Percentiles rank a stretch among this genome's conserved stretches.
Conservation (phyloP, 1,140 invertebrate species). For the Aphelinus certus region DNA sequence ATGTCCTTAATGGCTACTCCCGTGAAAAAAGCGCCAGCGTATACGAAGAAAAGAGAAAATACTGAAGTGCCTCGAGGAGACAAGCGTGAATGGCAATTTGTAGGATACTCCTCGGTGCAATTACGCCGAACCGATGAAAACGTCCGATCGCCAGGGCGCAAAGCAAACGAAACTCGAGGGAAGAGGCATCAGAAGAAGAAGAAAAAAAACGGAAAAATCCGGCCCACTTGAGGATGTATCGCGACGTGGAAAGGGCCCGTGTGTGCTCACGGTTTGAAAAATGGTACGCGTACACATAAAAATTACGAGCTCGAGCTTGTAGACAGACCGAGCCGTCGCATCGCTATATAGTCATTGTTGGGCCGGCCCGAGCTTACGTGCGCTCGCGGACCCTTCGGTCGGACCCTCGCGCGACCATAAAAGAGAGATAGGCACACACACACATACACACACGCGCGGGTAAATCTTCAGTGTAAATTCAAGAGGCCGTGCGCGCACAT, state of each 20-base stretch:
- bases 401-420: too few species aligned
- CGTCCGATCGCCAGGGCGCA: not conserved
- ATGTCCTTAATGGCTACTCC: too few species aligned
- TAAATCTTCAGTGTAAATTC: slow-evolving; percentile 48
- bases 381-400: too few species aligned
- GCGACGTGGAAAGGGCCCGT: not conserved
- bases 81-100: too few species aligned
- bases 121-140: slow-evolving; percentile 9
- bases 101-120: not conserved
- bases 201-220: slow-evolving; percentile 8
- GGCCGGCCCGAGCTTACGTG: not conserved
- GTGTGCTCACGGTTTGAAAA: not conserved
- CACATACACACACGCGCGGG: not conserved
- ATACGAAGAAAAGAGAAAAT: too few species aligned
- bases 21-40: too few species aligned
- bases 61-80: too few species aligned
- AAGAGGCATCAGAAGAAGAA: not conserved
- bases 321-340: too few species aligned
- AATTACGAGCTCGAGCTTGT: slow-evolving; percentile 15
- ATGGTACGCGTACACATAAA: slow-evolving; percentile 25
- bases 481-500: slow-evolving; percentile 43
- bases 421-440: too few species aligned
- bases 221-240: slow-evolving; percentile 8
- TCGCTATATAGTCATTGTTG: not conserved
- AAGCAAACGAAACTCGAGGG: slow-evolving; percentile 4